Base-by-base conservation (phyloP, 2,797 vertebrate genomes). In the Glossophaga mutica region DNA sequence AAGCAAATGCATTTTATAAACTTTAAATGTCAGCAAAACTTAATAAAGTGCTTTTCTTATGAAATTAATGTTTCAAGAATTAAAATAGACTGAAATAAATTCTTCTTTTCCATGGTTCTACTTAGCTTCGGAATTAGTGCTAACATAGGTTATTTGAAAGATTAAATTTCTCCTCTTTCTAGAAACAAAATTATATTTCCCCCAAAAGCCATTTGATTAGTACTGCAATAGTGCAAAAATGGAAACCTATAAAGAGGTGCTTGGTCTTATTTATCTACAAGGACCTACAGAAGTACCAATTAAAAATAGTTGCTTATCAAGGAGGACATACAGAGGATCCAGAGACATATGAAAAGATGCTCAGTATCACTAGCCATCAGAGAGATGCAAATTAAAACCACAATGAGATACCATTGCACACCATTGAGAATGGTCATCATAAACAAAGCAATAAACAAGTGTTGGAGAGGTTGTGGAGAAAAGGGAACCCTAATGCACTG, bases 11-110 rank as follows among this genome's bases (percentile, higher is more conserved):
- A 62, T 87, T 94, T 87, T 90, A 76, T 46, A 91, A 62, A 55
- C 50, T 94, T 92, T 90, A 94, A 90, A 95, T 94, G 87, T 82
- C 81, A 94, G 48, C n/a, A 87, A 85, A 92, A 93, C 90, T 96
- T 97, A 95, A 96, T 93, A 87, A 95, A 96, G 39, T 92, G 29
- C 37, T 86, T 95, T 94, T 67, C 62, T 94, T 92, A 71, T 84
- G 78, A 83, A 93, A 94, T 94, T 96, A 94, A 86, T 67, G 11
- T 92, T 93, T 82, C 67, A 94, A 94, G 62, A 96, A 87, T 74
- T 84, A 87, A 96, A 96, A 73, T 9, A 83, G 50, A 81, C 52
- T 62, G 21, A 96, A 96, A 96, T 84, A 93, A 96, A 68, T 90
- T 89, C 55, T 96, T 57, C 39, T 93, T 94, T 92, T 87, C 50